Evolutionary conservation across 2,113 vertebrate species (phyloP).

Genomic region (Cynocephalus volans): DNA sequence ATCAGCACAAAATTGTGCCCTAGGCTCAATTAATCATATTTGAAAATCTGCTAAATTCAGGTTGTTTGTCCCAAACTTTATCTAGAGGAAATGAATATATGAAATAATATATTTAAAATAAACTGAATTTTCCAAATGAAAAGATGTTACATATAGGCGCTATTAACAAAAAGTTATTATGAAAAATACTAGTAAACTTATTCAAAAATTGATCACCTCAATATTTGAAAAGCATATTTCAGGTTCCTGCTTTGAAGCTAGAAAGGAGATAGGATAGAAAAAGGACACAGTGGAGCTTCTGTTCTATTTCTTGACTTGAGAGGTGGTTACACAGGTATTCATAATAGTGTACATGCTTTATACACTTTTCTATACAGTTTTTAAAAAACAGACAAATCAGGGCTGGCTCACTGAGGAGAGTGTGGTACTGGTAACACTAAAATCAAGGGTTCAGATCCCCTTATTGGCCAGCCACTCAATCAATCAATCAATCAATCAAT

Average conservation of each 20-base stretch:
- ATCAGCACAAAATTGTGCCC: background rate
- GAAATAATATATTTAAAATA: background rate
- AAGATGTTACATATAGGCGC: background rate
- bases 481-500: no score
- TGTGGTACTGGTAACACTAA: no score
- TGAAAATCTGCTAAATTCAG: conserved; percentile 55
- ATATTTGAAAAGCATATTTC: background rate
- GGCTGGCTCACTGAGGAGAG: no score
- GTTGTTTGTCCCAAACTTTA: background rate
- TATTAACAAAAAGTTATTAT: background rate
- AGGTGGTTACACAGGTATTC: background rate
- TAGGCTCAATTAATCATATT: background rate
- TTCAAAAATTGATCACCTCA: background rate
- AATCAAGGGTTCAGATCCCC: no score
- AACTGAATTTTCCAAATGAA: conserved; percentile 3
- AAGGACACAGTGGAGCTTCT: background rate
- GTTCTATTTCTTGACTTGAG: background rate
- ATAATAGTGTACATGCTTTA: background rate
- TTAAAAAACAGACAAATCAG: background rate
- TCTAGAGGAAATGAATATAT: background rate
- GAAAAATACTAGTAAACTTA: background rate
- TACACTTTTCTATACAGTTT: background rate
- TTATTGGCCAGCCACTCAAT: no score
- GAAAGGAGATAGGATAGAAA: background rate
- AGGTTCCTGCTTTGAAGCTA: background rate